These are phyloP conservation scores for Bos javanicus DNA, from an alignment of 2,113 vertebrate genomes.

Conservation along the genomic window DNA sequence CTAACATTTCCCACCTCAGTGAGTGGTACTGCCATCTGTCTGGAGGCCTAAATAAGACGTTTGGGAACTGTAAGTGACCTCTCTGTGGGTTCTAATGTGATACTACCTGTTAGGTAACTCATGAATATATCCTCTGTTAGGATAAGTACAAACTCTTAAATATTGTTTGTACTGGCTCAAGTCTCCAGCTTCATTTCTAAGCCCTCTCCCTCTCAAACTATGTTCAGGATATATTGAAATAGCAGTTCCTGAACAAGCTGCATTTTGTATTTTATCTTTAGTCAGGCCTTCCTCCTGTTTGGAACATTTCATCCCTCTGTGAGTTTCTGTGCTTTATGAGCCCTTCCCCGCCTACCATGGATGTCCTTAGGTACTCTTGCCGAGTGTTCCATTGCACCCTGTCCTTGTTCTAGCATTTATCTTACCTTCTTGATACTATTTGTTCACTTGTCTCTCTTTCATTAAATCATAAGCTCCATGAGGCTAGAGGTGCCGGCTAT, in stretches of 20 bases:
- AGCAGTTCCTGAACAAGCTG: neutral
- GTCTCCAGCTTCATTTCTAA: neutral
- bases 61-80: neutral
- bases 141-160: neutral
- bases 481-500: neutral
- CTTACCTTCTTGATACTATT: neutral
- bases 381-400: neutral
- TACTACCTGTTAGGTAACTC: neutral
- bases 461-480: neutral
- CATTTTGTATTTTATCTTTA: neutral
- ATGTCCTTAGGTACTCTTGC: neutral
- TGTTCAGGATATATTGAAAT: neutral
- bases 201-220: neutral
- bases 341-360: neutral
- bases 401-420: neutral
- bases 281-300: neutral
- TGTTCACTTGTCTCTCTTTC: neutral
- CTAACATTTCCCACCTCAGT: neutral
- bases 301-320: neutral
- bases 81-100: neutral
- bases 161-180: neutral
- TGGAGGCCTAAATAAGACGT: neutral
- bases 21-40: neutral
- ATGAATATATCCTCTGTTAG: neutral
- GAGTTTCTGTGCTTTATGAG: neutral